Percentiles rank a stretch among this genome's conserved stretches.
These are phyloP conservation scores for Nasonovia ribisnigri DNA, from an alignment of 2,888 invertebrate species.

Conservation along the genomic window DNA sequence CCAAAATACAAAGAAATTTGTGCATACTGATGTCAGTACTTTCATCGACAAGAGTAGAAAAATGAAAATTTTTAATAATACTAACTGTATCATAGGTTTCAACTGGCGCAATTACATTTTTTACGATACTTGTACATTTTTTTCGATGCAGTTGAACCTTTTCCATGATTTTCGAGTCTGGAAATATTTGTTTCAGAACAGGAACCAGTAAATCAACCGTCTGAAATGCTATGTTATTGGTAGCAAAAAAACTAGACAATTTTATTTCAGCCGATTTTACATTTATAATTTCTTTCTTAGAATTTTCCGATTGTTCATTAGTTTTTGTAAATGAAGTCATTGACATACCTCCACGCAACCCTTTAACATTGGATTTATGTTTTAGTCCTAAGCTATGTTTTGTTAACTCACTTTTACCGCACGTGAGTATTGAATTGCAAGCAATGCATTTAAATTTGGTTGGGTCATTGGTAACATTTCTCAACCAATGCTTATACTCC, in stretches of 20 bases:
- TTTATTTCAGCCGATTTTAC: constrained; percentile 40
- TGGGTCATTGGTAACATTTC: no score
- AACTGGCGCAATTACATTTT: constrained; percentile 19
- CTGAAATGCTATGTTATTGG: constrained; percentile 17
- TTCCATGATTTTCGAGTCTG: constrained; percentile 66
- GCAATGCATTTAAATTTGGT: no score
- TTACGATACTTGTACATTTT: constrained; percentile 63
- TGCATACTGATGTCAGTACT: constrained; percentile 17
- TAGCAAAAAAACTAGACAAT: constrained; percentile 21
- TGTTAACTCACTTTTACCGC: no score
- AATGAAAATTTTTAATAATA: neutral
- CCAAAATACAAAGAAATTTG: constrained; percentile 60
- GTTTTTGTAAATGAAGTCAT: no score
- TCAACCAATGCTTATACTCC: no score
- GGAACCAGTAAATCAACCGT: neutral
- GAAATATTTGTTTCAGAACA: constrained; percentile 52
- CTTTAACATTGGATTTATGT: no score
- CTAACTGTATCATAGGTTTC: neutral
- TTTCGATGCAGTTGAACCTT: constrained; percentile 61
- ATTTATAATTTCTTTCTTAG: neutral
- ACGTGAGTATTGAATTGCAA: no score
- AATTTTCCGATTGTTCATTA: no score
- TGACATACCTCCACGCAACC: no score
- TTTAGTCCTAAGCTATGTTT: no score
- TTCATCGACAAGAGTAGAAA: constrained; percentile 32